phyloP scores from a whole-genome alignment of 2,113 vertebrate species.

The Rhinopithecus roxellana region DNA sequence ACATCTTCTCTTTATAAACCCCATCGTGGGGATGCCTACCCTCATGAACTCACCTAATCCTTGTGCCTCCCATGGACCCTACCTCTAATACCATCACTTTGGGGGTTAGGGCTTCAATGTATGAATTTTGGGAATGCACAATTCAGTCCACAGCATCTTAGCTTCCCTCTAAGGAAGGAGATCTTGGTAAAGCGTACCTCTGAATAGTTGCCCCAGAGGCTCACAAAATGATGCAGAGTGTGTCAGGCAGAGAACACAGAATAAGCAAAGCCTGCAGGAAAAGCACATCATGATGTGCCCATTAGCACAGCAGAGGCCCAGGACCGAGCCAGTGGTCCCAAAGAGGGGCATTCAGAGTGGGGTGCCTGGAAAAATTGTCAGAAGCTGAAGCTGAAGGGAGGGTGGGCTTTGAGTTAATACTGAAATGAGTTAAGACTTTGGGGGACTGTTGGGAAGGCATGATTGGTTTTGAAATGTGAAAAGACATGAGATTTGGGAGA shows the following conservation, averaged over 20 bases:
- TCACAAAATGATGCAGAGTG: accelerated
- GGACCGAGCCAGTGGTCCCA: accelerated
- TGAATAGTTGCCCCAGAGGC: background rate
- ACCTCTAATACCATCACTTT: background rate
- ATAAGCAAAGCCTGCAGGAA: background rate
- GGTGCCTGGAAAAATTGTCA: background rate
- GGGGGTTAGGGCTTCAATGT: background rate
- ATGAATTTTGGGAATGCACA: background rate
- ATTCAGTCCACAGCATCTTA: background rate
- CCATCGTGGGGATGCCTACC: background rate
- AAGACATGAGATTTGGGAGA: background rate
- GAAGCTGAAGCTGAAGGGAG: background rate
- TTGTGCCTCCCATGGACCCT: background rate
- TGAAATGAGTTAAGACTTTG: background rate
- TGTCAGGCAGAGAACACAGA: background rate
- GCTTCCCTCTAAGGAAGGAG: background rate
- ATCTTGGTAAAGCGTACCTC: background rate
- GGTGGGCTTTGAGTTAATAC: too few species aligned
- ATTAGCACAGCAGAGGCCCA: too few species aligned
- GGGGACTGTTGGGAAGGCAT: too few species aligned
- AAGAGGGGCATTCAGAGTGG: accelerated
- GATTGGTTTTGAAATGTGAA: too few species aligned
- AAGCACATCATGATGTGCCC: background rate
- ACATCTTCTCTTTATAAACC: background rate
- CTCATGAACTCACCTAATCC: too few species aligned